These are phyloP conservation scores for Edolisoma coerulescens DNA, from an alignment of 2,113 vertebrate species.

Conservation along the genomic window DNA sequence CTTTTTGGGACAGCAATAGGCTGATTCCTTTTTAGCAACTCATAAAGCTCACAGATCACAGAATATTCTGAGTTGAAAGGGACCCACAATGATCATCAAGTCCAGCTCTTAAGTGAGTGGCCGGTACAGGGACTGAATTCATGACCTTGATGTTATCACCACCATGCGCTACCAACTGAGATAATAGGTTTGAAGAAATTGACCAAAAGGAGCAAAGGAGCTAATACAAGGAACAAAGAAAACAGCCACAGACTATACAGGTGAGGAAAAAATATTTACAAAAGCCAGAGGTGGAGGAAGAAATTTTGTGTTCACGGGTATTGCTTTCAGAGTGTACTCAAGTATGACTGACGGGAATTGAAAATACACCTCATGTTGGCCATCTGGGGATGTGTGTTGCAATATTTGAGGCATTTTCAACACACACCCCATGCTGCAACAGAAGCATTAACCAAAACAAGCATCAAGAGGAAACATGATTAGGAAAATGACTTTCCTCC, in stretches of 20 bases:
- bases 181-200: background rate
- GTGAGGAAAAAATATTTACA: background rate
- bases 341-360: background rate
- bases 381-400: background rate
- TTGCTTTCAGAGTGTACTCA: background rate
- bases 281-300: background rate
- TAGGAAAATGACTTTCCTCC: background rate
- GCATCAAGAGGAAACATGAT: background rate
- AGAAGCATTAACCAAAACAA: background rate
- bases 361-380: background rate
- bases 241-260: background rate
- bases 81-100: background rate
- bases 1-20: background rate
- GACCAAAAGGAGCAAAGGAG: background rate
- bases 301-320: background rate
- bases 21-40: background rate
- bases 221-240: background rate
- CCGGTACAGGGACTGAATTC: conserved; percentile 46
- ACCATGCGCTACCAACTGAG: background rate
- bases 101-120: background rate
- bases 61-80: background rate
- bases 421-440: background rate
- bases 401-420: background rate
- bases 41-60: background rate
- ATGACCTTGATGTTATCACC: conserved; percentile 47